Evolutionary conservation across 2,888 invertebrate species (phyloP), one percentile per base, ranked within the genome.

Genomic region (Pocota personata): DNA sequence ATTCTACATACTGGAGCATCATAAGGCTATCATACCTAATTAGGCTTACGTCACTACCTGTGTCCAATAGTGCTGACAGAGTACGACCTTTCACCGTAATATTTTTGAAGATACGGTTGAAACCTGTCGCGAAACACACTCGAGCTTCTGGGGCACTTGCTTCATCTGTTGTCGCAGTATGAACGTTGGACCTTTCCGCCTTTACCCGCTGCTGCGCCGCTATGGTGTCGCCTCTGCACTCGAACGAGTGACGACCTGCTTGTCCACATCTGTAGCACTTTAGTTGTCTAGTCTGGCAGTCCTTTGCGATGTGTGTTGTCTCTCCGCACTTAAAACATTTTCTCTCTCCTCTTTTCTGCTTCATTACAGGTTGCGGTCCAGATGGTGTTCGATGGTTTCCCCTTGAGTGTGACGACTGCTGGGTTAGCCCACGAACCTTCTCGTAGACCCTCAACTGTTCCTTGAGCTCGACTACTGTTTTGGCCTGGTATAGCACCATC

Each of bases 381-480:
- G 7, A 24, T 14, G 24, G 8, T 30, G 14, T 24, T 40, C 40
- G n/a, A 2, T 40, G 40, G 21, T 40, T 60, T 60, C 40, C 60
- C n/a, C 40, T 27, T 2, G 24, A 60, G 24, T 21, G 24, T 16
- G 24, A 12, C 60, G 60, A 21, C 60, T 40, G 60, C 35, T 32
- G 64, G 12, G 6, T 21, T 35, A 62, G 19, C 12, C 64, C 71
- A 4, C 43, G 66, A 10, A 82, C 76, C 37, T 40, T 71, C 60
- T 87, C 64, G 14, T 82, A 77, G 2, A 82, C 50, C n/a, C 24
- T 52, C 5, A 82, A 21, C 10, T 78, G 77, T 3, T 35, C 30
- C 14, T 87, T 82, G n/a, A 82, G n/a, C 0, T 75, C 64, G 0
- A 21, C 37, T 0, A 80, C 8, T 0, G 21, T 64, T n/a, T 32